Base-by-base conservation (phyloP, 2,797 vertebrate species). In the Acipenser transmontanus region DNA sequence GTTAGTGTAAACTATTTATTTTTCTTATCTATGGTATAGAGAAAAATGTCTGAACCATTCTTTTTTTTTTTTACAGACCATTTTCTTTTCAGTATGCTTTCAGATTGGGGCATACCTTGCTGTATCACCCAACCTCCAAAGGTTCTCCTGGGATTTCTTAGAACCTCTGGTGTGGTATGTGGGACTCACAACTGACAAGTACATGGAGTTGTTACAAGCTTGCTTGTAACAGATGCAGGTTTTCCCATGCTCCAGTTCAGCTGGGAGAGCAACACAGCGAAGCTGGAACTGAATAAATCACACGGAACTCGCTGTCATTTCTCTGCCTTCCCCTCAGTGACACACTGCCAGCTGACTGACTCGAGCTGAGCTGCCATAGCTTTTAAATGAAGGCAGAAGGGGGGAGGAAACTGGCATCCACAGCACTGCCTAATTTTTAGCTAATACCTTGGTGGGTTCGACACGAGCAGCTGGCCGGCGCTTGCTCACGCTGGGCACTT, bases 161-260 rank as follows among this genome's bases (percentile, higher is more conserved):
- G 72, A 74, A 67, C 63, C 7, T 70, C 66, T 57, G 54, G 66
- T 11, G 65, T 56, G 7, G 47, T 49, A 7, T 11, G 14, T 57
- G 9, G 47, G 48, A 13, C 13, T 8, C 13, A 4, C 3, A 34
- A 34, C 69, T 67, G 77, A 76, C 76, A 77, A 80, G 77, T 74
- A 69, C 68, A 70, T 70, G 81, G 83, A 73, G 51, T 72, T 69
- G 59, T 50, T 14, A 34, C 50, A 66, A 78, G 84, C 83, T 82
- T 76, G 81, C 76, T 81, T 68, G 54, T 72, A 90, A 87, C 93
- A 97, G 93, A 94, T 95, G 94, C 85, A 84, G 79, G 86, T 86
- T 93, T 89, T 94, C 85, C 91, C 83, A 81, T 70, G 84, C 84
- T 78, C 76, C 61, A 0, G 47, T 71, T 90, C 88, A 88, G 87